These are phyloP conservation scores for Vanessa atalanta DNA, from an alignment of 1,140 invertebrate species.

Conservation along the genomic window DNA sequence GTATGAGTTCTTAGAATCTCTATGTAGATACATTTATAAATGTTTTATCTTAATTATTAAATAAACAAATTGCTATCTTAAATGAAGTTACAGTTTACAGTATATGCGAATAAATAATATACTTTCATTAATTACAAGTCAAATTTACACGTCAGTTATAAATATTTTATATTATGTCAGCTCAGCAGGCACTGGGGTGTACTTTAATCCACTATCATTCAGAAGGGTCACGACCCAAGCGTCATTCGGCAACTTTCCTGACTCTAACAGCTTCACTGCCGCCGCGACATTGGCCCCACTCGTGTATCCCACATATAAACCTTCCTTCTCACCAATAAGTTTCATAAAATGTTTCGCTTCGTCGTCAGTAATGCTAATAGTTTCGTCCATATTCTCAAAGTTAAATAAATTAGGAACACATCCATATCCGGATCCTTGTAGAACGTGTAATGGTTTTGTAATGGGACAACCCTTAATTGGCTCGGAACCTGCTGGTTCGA, in stretches of 20 bases:
- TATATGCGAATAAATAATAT: no score
- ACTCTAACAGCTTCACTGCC: constrained; percentile 64
- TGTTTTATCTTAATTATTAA: no score
- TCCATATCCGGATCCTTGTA: constrained; percentile 73
- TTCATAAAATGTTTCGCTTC: constrained; percentile 65
- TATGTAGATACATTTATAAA: no score
- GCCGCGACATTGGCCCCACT: constrained; percentile 71
- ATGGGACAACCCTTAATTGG: constrained; percentile 63
- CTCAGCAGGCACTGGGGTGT: constrained; percentile 44
- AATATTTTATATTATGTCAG: constrained; percentile 16
- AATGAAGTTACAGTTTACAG: no score
- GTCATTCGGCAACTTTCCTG: constrained; percentile 58
- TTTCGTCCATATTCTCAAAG: constrained; percentile 62
- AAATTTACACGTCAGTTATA: not conserved
- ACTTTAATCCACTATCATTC: constrained; percentile 70
- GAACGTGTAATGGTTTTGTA: constrained; percentile 68
- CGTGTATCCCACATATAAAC: constrained; percentile 72
- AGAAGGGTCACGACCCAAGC: constrained; percentile 71
- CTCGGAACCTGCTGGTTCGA: constrained; percentile 67
- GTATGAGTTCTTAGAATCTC: no score
- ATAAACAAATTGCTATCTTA: no score
- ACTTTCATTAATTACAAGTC: not conserved
- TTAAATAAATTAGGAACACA: constrained; percentile 66
- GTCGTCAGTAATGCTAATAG: constrained; percentile 63
- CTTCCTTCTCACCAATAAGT: constrained; percentile 68